Conservation (phyloP, 2,888 invertebrate species). For the Anaspis maculata region DNA sequence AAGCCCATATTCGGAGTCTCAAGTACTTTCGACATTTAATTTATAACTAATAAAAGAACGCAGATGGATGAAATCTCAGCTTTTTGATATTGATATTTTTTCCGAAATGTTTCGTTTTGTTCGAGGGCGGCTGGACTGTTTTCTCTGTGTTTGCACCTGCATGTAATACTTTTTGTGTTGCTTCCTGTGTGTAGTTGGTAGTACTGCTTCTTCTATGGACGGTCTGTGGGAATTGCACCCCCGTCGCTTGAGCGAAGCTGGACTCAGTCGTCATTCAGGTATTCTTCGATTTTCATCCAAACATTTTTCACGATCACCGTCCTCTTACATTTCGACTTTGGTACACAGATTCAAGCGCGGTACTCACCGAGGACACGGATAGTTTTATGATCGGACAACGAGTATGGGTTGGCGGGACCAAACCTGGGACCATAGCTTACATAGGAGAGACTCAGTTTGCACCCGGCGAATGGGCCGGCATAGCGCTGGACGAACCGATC, state of each 20-base stretch:
- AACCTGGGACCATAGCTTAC: slow-evolving; percentile 87
- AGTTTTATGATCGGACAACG: slow-evolving; percentile 93
- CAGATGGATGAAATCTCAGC: no score
- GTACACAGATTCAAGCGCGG: slow-evolving; percentile 65
- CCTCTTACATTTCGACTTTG: slow-evolving; percentile 4
- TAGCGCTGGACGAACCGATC: slow-evolving; percentile 89
- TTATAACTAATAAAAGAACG: no score
- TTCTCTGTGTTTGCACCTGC: slow-evolving; percentile 9
- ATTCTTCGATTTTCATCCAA: slow-evolving; percentile 28
- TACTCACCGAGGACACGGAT: slow-evolving; percentile 83
- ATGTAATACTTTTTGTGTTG: slow-evolving; percentile 28
- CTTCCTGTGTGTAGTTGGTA: slow-evolving; percentile 46
- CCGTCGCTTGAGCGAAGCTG: slow-evolving; percentile 67
- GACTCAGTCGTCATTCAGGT: slow-evolving; percentile 70
- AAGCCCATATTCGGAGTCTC: no score
- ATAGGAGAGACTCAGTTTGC: slow-evolving; percentile 95
- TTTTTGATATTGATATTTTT: no score
- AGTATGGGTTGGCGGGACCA: slow-evolving; percentile 88
- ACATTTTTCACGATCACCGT: no score
- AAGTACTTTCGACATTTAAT: no score
- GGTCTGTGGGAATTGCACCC: slow-evolving; percentile 66
- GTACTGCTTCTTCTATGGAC: slow-evolving; percentile 60
- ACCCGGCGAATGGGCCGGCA: slow-evolving; percentile 96
- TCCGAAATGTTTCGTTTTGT: no score
- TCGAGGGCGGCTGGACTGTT: no score